Evolutionary conservation across 2,888 invertebrate genomes (phyloP).

Genomic region (Drosophila diplacantha): DNA sequence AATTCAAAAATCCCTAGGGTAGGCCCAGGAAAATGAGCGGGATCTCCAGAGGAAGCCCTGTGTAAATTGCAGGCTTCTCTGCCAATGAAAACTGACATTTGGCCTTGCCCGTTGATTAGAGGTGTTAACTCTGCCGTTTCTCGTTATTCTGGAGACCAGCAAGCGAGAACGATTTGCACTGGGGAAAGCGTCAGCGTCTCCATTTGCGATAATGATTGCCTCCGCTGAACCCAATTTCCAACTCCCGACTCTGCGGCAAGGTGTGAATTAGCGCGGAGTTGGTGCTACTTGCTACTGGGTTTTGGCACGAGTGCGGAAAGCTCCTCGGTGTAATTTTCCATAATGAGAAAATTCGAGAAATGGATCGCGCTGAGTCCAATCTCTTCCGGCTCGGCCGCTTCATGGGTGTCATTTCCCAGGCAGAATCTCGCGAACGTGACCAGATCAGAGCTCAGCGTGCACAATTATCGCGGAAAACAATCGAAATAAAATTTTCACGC

Average conservation of each 20-base stretch:
- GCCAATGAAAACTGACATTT: conserved; percentile 24
- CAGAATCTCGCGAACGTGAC: conserved; percentile 63
- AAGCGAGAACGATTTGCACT: conserved; percentile 13
- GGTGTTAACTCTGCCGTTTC: conserved; percentile 8
- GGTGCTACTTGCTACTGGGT: conserved; percentile 46
- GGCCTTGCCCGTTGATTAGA: conserved; percentile 15
- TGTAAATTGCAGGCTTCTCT: conserved; percentile 10
- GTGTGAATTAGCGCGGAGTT: conserved; percentile 30
- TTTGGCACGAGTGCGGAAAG: conserved; percentile 30
- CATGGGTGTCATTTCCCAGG: conserved; percentile 46
- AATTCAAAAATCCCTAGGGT: background rate
- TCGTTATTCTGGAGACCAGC: conserved; percentile 9
- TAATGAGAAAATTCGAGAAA: conserved; percentile 32
- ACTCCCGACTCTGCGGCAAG: conserved; percentile 16
- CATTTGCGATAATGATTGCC: conserved; percentile 18
- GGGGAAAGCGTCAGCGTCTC: background rate
- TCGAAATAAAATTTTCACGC: conserved; percentile 51
- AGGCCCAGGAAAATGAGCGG: background rate
- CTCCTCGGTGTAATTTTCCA: conserved; percentile 14
- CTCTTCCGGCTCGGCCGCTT: conserved; percentile 37
- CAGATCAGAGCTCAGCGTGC: conserved; percentile 19
- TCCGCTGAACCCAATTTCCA: conserved; percentile 10
- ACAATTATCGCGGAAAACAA: conserved; percentile 23
- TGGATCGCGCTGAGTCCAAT: conserved; percentile 22
- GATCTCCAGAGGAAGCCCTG: conserved; percentile 5